Evolutionary conservation across 2,888 invertebrate genomes (phyloP).

Genomic region (Athalia circularis): DNA sequence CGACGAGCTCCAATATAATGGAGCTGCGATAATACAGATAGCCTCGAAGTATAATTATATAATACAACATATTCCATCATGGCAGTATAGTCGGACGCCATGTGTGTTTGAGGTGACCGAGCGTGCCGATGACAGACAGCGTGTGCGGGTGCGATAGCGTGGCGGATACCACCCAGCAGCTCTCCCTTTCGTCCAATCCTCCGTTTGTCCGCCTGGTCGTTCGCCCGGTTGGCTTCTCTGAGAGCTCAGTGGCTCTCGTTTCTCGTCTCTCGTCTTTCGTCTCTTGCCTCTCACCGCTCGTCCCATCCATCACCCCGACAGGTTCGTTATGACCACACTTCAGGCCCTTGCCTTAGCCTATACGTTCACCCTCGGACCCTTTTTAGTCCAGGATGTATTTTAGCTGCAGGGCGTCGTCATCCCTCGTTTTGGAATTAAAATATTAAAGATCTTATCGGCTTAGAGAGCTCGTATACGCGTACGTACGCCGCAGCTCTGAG

Average conservation of each 20-base stretch:
- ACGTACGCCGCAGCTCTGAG: background rate
- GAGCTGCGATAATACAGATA: conserved; percentile 52
- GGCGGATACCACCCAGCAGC: conserved; percentile 58
- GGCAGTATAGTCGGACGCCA: conserved; percentile 57
- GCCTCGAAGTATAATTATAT: conserved; percentile 65
- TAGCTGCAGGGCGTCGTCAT: conserved; percentile 53
- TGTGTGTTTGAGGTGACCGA: conserved; percentile 71
- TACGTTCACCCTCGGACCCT: conserved; percentile 63
- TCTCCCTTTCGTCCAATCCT: conserved; percentile 43
- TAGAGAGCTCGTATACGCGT: conserved; percentile 13
- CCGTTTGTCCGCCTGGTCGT: conserved; percentile 21
- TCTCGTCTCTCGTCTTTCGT: conserved; percentile 50
- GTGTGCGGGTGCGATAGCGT: conserved; percentile 67
- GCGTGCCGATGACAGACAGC: conserved; percentile 71
- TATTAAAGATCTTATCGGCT: conserved; percentile 54
- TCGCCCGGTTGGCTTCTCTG: conserved; percentile 13
- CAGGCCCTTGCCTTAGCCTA: conserved; percentile 55
- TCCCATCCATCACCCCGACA: conserved; percentile 71
- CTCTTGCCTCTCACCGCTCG: conserved; percentile 53
- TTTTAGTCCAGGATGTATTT: conserved; percentile 64
- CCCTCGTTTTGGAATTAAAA: conserved; percentile 50
- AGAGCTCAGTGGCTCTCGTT: conserved; percentile 27
- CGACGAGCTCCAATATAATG: background rate
- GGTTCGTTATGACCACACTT: conserved; percentile 70
- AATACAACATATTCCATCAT: conserved; percentile 66